A percentile compares a stretch with the other conserved stretches of the same genome.
Conservation (phyloP, 2,888 invertebrate genomes). For the Ormyrus labotus region DNA sequence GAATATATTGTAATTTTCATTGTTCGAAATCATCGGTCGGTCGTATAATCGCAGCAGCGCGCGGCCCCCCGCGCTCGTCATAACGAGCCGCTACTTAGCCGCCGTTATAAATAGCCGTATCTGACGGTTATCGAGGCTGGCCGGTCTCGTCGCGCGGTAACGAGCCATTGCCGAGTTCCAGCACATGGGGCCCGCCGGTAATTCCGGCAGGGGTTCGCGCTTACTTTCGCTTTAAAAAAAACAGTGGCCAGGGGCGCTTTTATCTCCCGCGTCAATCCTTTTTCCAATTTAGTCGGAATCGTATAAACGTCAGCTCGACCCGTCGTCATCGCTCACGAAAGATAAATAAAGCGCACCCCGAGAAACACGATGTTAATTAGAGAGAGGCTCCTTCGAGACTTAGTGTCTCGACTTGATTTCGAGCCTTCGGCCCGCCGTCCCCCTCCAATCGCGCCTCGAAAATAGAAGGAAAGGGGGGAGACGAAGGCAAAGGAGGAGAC, state of each 20-base stretch:
- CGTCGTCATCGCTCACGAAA: constrained; percentile 52
- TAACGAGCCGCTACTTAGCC: constrained; percentile 43
- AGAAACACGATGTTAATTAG: constrained; percentile 76
- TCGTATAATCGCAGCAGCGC: background rate
- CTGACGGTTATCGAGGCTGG: constrained; percentile 72
- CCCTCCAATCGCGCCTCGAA: constrained; percentile 57
- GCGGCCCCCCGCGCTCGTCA: background rate
- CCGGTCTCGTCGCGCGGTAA: constrained; percentile 65
- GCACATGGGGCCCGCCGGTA: constrained; percentile 73
- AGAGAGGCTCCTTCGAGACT: constrained; percentile 68
- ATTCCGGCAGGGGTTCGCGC: constrained; percentile 68
- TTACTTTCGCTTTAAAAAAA: constrained; percentile 51
- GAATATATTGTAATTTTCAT: background rate
- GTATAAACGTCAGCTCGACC: constrained; percentile 31
- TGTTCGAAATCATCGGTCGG: background rate
- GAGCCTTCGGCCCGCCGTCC: constrained; percentile 67
- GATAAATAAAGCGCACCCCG: constrained; percentile 55
- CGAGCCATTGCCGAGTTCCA: constrained; percentile 72
- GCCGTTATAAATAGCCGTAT: constrained; percentile 72
- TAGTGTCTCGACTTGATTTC: constrained; percentile 74
- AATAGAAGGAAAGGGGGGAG: constrained; percentile 59
- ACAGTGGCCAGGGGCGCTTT: constrained; percentile 1
- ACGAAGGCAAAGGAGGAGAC: constrained; percentile 21
- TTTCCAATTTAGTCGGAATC: constrained; percentile 51
- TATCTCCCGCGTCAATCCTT: constrained; percentile 3